phyloP scores from a whole-genome alignment of 2,888 invertebrate genomes.

The Hedychridium roseum region DNA sequence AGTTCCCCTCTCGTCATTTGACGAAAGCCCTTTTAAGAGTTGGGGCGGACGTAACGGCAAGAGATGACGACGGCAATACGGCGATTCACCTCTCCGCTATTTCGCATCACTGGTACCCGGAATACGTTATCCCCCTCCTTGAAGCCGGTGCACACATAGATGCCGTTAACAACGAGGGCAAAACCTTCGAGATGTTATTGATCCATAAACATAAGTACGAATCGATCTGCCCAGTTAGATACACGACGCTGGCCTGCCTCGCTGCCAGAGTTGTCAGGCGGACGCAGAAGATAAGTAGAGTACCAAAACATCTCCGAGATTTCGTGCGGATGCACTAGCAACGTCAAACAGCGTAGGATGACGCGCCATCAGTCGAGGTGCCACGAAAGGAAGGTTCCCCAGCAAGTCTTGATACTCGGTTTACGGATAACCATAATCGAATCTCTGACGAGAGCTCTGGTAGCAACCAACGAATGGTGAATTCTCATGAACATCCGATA shows the following conservation, averaged over 20 bases:
- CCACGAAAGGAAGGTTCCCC: conserved; percentile 3
- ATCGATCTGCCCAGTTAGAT: conserved; percentile 79
- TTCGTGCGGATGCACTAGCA: conserved; percentile 53
- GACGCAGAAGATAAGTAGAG: conserved; percentile 31
- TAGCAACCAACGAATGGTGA: too few species aligned
- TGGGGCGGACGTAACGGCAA: conserved; percentile 82
- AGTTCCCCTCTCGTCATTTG: conserved; percentile 75
- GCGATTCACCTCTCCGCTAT: conserved; percentile 86
- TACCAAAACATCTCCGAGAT: conserved; percentile 50
- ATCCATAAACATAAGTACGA: conserved; percentile 70
- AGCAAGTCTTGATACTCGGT: too few species aligned
- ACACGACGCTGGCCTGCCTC: conserved; percentile 84
- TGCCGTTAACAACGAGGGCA: conserved; percentile 78
- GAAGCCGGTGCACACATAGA: conserved; percentile 86
- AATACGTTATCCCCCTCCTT: conserved; percentile 76
- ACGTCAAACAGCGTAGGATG: not conserved
- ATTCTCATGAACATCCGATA: too few species aligned
- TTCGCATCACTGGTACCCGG: conserved; percentile 69
- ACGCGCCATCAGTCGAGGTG: conserved; percentile 1
- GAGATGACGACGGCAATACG: conserved; percentile 86
- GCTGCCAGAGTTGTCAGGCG: conserved; percentile 81
- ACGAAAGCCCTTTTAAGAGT: conserved; percentile 80
- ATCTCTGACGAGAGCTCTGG: too few species aligned
- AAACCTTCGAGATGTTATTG: conserved; percentile 78
- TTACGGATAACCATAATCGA: too few species aligned